Evolutionary conservation across 2,888 invertebrate genomes (phyloP), one percentile per base, ranked within the genome.

Genomic region (Campoplex nolae): DNA sequence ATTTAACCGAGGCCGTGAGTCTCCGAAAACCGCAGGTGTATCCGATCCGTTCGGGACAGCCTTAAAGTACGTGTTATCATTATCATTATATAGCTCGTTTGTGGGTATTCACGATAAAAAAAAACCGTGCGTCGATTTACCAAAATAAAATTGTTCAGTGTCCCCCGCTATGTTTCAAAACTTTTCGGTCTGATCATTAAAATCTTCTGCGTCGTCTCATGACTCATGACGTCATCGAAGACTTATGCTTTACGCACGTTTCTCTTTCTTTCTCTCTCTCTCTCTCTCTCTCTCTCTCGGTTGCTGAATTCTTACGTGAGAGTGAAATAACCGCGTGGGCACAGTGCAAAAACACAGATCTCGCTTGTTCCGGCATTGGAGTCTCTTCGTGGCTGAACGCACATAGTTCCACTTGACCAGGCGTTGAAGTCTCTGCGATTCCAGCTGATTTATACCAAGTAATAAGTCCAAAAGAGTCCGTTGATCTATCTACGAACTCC

Each of bases 11-110:
- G 67, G 18, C 38, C 68, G 65, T 58, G 56, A 56, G 65, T 76
- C 79, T 71, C 62, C 73, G 54, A 82, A 87, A 87, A 87, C 86
- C 86, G 84, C 86, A 87, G 74, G 78, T 78, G 77, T 87, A 77
- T 79, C 51, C 54, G 38, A 79, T 79, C 51, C 70, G 45, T 23
- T 8, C 18, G 16, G n/a, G 71, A 54, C 74, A 58, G 75, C 9
- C 62, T 62, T 32, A 32, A 35, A 23, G 48, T 38, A 56, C 28
- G 48, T 51, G 54, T 79, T 71, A 75, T 83, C 16, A 76, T 83
- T 45, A 79, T 79, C 13, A 67, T 81, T 51, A 67, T 62, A 9
- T 16, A 62, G 32, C 32, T 71, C n/a, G 35, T 67, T 70, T 58
- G 35, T 70, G 65, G 28, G 54, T n/a, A 54, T 56, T 48, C n/a